Conservation (phyloP, 2,113 vertebrate genomes). For the Pteropus alecto region DNA sequence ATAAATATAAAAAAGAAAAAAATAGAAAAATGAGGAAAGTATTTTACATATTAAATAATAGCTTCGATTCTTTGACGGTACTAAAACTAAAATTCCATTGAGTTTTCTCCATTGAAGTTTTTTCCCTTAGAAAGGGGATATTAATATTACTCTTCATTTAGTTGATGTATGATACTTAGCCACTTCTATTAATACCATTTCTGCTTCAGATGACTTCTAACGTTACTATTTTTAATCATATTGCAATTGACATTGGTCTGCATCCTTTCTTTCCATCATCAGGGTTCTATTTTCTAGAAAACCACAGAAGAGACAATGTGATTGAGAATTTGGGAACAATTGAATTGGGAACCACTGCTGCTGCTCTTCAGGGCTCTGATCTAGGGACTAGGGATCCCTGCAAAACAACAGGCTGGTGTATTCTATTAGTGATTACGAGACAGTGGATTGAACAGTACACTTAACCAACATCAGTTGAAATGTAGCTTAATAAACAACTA, state of each 20-base stretch:
- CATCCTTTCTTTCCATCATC: background rate
- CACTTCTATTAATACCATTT: background rate
- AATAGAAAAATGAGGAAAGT: background rate
- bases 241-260: background rate
- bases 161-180: background rate
- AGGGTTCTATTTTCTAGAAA: background rate
- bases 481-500: background rate
- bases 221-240: background rate
- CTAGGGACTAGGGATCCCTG: rapidly evolving
- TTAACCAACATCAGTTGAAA: background rate
- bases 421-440: background rate
- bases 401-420: rapidly evolving
- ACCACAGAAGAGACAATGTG: background rate
- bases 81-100: background rate
- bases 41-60: background rate
- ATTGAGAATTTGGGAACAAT: background rate
- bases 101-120: background rate
- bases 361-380: background rate
- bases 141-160: background rate
- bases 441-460: background rate
- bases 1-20: background rate
- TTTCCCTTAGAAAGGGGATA: background rate
- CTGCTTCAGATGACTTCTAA: background rate
- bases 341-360: background rate
- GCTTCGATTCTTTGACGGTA: background rate